phyloP scores from a whole-genome alignment of 2,113 vertebrate genomes.

The Anthoscopus minutus region DNA sequence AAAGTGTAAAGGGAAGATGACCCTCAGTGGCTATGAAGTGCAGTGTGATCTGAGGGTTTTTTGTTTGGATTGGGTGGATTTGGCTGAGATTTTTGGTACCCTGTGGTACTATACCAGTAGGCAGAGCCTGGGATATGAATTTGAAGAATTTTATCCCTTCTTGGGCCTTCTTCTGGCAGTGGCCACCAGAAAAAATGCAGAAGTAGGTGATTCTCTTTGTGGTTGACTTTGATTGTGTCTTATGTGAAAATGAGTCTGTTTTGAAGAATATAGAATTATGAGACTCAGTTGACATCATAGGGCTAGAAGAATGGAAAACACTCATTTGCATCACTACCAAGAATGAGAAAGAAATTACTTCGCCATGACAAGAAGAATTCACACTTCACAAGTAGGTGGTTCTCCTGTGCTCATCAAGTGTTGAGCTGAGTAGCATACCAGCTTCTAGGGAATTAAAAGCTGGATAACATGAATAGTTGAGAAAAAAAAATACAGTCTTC shows the following conservation, averaged over 20 bases:
- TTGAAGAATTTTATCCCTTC: background rate
- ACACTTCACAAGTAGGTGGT: background rate
- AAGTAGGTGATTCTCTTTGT: background rate
- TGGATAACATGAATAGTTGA: background rate
- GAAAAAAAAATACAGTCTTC: background rate
- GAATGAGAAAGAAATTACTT: background rate
- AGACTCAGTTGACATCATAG: background rate
- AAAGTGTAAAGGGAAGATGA: accelerated
- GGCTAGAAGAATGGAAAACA: background rate
- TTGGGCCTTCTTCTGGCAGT: background rate
- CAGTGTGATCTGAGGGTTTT: background rate
- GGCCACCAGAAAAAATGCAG: background rate
- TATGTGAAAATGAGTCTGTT: background rate
- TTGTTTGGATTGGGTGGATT: background rate
- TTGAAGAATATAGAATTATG: background rate
- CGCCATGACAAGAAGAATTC: background rate
- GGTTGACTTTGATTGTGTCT: background rate
- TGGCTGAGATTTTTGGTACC: background rate
- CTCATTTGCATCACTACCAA: background rate
- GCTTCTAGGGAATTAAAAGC: background rate
- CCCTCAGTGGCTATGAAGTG: background rate
- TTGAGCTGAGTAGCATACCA: background rate
- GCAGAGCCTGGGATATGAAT: background rate
- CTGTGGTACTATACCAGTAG: background rate
- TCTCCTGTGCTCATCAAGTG: background rate